Conservation (phyloP, 1,140 invertebrate species). For the Arion vulgaris region DNA sequence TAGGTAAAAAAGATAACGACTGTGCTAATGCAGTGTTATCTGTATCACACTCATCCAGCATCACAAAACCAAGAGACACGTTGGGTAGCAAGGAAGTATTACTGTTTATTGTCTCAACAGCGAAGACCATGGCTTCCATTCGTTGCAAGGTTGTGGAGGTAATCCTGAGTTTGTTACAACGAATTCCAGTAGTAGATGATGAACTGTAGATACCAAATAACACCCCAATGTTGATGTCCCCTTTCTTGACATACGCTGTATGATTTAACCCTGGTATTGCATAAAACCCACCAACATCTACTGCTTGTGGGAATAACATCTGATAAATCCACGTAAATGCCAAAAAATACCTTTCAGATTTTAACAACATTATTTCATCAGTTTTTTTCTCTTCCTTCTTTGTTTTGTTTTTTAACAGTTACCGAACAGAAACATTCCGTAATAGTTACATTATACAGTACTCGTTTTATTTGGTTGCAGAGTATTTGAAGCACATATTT, state of each 20-base stretch:
- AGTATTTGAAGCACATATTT: too few relatives aligned
- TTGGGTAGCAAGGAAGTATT: not conserved
- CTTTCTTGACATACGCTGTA: not conserved
- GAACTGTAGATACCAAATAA: conserved; percentile 11
- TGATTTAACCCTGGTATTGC: conserved; percentile 2
- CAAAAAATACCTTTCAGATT: not conserved
- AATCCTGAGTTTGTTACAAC: not conserved
- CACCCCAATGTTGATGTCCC: conserved; percentile 1
- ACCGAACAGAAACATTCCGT: too few relatives aligned
- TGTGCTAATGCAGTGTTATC: conserved; percentile 9
- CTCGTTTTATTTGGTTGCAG: too few relatives aligned
- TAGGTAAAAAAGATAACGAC: conserved; percentile 17
- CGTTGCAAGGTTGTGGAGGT: not conserved
- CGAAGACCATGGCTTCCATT: conserved; percentile 18
- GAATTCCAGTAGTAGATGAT: too few relatives aligned
- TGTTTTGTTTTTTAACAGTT: too few relatives aligned
- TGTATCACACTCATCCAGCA: conserved; percentile 27
- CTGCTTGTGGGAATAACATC: not conserved
- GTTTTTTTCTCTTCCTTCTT: too few relatives aligned
- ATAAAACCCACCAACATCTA: not conserved
- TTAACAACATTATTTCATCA: too few relatives aligned
- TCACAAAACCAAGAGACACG: conserved; percentile 29
- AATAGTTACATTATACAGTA: too few relatives aligned
- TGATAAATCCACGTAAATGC: not conserved
- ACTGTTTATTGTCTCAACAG: conserved; percentile 10